These are phyloP conservation scores for Orchesella flavescens DNA, from an alignment of 2,888 invertebrate genomes.

Conservation along the genomic window DNA sequence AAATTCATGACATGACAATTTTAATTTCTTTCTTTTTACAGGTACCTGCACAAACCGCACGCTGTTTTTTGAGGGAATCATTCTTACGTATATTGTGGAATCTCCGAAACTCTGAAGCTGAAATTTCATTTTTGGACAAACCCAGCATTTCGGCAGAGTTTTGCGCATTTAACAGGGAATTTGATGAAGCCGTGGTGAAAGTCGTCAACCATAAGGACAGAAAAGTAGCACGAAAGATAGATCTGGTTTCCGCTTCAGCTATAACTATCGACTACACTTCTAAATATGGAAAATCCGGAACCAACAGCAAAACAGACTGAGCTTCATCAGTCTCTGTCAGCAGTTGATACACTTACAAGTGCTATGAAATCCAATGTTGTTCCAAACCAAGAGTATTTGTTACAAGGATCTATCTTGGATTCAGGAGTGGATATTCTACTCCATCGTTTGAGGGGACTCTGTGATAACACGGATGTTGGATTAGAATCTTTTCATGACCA, in stretches of 20 bases:
- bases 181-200: conserved; percentile 46
- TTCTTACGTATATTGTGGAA: conserved; percentile 56
- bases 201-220: background rate
- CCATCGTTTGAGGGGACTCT: conserved; percentile 90
- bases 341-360: conserved; percentile 84
- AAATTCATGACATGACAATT: too few relatives aligned
- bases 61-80: conserved; percentile 47
- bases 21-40: background rate
- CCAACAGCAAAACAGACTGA: conserved; percentile 70
- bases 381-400: conserved; percentile 93
- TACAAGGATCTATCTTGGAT: conserved; percentile 95
- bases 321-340: conserved; percentile 74
- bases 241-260: conserved; percentile 13
- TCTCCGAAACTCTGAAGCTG: conserved; percentile 15
- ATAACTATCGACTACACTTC: conserved; percentile 40
- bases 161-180: conserved; percentile 46
- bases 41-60: conserved; percentile 51
- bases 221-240: background rate
- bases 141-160: conserved; percentile 35
- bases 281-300: conserved; percentile 64
- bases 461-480: conserved; percentile 92
- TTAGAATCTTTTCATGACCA: conserved; percentile 95
- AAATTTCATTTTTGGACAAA: conserved; percentile 30
- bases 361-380: conserved; percentile 88
- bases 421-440: conserved; percentile 91